Conservation (phyloP, 2,888 invertebrate genomes). For the Erebia ligea region DNA sequence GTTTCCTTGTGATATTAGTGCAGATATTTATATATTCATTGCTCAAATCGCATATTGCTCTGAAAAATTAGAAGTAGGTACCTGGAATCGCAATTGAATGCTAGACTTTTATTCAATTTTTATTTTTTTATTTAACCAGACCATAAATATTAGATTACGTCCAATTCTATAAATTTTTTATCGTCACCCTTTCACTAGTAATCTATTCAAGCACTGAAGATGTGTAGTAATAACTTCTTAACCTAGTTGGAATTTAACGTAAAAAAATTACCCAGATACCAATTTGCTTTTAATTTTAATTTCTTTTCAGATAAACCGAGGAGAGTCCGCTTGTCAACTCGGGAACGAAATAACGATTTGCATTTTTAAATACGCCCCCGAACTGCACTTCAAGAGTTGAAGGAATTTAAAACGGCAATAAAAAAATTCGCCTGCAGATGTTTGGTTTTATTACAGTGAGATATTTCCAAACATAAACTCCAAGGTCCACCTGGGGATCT, state of each 20-base stretch:
- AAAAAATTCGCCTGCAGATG: slow-evolving; percentile 16
- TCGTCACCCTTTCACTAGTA: neutral
- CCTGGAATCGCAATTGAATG: too few relatives aligned
- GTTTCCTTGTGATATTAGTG: too few relatives aligned
- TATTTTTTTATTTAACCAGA: too few relatives aligned
- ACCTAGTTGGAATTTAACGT: neutral
- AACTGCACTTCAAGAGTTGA: slow-evolving; percentile 63
- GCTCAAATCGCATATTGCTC: too few relatives aligned
- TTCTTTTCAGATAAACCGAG: slow-evolving; percentile 59
- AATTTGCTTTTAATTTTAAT: slow-evolving; percentile 23
- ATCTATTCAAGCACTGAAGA: neutral
- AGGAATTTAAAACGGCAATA: slow-evolving; percentile 20
- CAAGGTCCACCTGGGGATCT: slow-evolving; percentile 26
- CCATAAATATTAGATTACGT: too few relatives aligned
- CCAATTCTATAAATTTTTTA: neutral
- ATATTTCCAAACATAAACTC: slow-evolving; percentile 25
- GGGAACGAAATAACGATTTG: slow-evolving; percentile 72
- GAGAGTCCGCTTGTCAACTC: slow-evolving; percentile 59
- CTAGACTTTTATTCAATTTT: too few relatives aligned
- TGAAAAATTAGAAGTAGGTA: too few relatives aligned
- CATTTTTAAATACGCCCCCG: slow-evolving; percentile 75
- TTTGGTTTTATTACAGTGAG: slow-evolving; percentile 29
- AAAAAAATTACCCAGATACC: neutral
- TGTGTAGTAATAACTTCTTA: neutral
- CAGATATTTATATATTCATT: too few relatives aligned